These are phyloP conservation scores for Lasiommata megera DNA, from an alignment of 2,888 invertebrate species.

Conservation along the genomic window DNA sequence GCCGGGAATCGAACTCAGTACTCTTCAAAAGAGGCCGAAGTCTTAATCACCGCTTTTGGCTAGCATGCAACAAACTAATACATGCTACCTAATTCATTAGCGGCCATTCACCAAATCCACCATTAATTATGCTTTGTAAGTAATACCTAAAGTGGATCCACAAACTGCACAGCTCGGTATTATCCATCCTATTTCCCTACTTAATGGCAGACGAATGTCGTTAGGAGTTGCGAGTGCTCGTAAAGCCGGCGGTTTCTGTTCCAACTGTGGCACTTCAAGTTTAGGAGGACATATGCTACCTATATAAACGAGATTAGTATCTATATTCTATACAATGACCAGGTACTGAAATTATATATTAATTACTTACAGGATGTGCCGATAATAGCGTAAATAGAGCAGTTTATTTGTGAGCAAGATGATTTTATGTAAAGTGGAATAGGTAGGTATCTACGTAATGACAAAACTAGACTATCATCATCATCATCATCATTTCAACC, in stretches of 20 bases:
- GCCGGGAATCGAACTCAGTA: too few relatives aligned
- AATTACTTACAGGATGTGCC: too few relatives aligned
- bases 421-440: too few relatives aligned
- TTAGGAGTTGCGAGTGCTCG: constrained; percentile 70
- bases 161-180: constrained; percentile 67
- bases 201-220: constrained; percentile 75
- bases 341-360: background rate
- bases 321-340: background rate
- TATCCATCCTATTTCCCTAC: constrained; percentile 69
- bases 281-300: constrained; percentile 30
- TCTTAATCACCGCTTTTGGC: too few relatives aligned
- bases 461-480: too few relatives aligned
- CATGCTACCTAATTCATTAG: constrained; percentile 33
- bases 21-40: too few relatives aligned
- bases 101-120: constrained; percentile 31
- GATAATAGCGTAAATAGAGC: too few relatives aligned
- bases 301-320: background rate
- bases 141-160: constrained; percentile 60
- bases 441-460: too few relatives aligned
- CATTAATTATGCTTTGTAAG: constrained; percentile 53
- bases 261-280: constrained; percentile 44
- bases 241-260: constrained; percentile 63
- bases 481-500: too few relatives aligned
- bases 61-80: background rate
- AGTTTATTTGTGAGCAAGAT: too few relatives aligned